Evolutionary conservation across 2,888 invertebrate species (phyloP), one percentile per base, ranked within the genome.

Genomic region (Strigamia transsilvanica): DNA sequence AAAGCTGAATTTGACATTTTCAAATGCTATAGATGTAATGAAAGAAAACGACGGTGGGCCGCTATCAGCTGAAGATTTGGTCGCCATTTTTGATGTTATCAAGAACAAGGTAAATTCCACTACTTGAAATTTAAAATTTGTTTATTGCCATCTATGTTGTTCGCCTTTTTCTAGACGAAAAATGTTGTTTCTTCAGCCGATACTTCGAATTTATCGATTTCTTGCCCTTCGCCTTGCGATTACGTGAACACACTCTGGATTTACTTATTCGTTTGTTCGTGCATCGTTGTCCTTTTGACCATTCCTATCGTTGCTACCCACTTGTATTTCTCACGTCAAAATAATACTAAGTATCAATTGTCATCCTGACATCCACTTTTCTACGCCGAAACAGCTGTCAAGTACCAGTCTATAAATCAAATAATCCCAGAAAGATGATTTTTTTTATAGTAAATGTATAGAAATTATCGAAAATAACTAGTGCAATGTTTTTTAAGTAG

Each of bases 151-250:
- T 42, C 21, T 80, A 3, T 5, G 6, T 80, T 34, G 34, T 21
- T 61, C 18, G 61, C 27, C 27, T 27, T 27, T 80, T 80, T 10
- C 15, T 18, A 80, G 80, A 80, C 80, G 18, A 32, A 46, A 32
- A 80, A 80, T 9, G 12, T 18, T 10, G 18, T 27, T 15, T 21
- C 18, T 18, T 78, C 78, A n/a, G 6, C 46, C 10, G 80, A 56
- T 15, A 61, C 38, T 9, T 81, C 66, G 23, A 61, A 9, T 23
- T 12, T 61, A 15, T 23, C 66, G 13, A 81, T 81, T 27, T 73
- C 81, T 21, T 81, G 81, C 73, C 81, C 81, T 13, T 10, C 73
- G n/a, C 81, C 81, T 15, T 81, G 81, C 73, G 77, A 81, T 81
- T 81, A 81, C 23, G 27, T 81, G 15, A 81, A 73, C 38, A 81